These are phyloP conservation scores for Epizoanthus ramosus DNA, from an alignment of 92 coral and sea anemone genomes.

Conservation along the genomic window DNA sequence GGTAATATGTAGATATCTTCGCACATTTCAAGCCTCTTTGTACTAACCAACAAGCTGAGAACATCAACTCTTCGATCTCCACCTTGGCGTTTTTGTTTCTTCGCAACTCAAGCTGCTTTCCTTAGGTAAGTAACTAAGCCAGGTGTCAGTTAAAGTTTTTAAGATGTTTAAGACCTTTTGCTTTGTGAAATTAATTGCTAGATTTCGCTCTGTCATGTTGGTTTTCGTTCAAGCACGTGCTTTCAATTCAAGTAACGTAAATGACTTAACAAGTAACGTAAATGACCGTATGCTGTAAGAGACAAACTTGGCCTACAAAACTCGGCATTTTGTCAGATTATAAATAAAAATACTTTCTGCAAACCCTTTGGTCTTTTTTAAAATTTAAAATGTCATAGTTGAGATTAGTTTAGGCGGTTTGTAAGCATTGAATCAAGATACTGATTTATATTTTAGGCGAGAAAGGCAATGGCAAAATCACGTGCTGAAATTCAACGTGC, in stretches of 20 bases:
- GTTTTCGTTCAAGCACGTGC: no score
- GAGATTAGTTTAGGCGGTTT: slow-evolving; percentile 14
- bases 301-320: background rate
- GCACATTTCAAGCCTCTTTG: no score
- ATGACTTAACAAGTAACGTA: no score
- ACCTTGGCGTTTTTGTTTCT: no score
- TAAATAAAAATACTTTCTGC: background rate
- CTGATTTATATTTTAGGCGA: slow-evolving; percentile 22
- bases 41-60: no score
- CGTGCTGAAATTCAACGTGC: slow-evolving; percentile 53
- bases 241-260: no score
- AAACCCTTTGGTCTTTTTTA: background rate
- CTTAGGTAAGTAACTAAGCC: slow-evolving; percentile 30
- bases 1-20: no score
- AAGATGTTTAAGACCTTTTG: no score
- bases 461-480: slow-evolving; percentile 43
- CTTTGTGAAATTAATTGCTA: no score
- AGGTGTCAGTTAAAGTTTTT: slow-evolving; percentile 4
- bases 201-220: no score
- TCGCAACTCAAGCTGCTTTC: slow-evolving; percentile 5
- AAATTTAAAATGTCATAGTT: background rate
- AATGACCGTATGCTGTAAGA: no score
- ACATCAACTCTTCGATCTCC: no score
- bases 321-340: slow-evolving; percentile 1
- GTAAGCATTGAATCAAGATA: slow-evolving; percentile 1